phyloP scores from a whole-genome alignment of 2,113 vertebrate genomes.

The Psilopogon haemacephalus region DNA sequence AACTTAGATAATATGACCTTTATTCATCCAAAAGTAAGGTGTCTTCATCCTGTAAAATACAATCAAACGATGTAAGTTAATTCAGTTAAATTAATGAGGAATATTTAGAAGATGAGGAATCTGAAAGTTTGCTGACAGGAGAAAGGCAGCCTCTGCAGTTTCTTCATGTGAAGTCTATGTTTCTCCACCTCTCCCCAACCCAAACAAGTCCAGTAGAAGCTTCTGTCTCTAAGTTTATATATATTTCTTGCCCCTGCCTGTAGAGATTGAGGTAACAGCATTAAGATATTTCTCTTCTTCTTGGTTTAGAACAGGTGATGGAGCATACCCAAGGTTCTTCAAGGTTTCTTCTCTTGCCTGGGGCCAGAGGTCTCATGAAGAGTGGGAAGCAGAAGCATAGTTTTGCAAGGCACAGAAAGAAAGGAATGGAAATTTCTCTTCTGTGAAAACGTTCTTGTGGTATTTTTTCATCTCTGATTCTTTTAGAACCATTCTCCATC shows the following conservation, averaged over 20 bases:
- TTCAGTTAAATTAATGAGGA: not conserved
- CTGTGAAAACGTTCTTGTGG: not conserved
- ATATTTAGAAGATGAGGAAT: not conserved
- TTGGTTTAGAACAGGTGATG: not conserved
- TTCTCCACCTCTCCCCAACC: not conserved
- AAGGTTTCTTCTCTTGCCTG: not conserved
- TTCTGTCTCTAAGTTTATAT: not conserved
- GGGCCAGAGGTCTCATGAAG: not conserved
- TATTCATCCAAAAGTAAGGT: not conserved
- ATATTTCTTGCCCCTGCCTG: not conserved
- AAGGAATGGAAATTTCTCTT: not conserved
- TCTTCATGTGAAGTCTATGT: not conserved
- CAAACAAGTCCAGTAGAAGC: not conserved
- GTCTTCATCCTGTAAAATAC: not conserved
- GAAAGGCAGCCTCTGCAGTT: not conserved
- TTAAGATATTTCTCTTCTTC: not conserved
- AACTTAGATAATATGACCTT: not conserved
- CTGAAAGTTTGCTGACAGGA: not conserved
- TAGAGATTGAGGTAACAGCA: not conserved
- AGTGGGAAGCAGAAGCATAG: not conserved
- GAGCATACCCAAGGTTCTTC: not conserved
- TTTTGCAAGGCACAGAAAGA: not conserved
- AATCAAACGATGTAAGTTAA: not conserved
- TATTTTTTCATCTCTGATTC: not conserved
- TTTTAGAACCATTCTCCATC: not conserved